Evolutionary conservation across 2,888 invertebrate species (phyloP).

Genomic region (Zele albiditarsus): DNA sequence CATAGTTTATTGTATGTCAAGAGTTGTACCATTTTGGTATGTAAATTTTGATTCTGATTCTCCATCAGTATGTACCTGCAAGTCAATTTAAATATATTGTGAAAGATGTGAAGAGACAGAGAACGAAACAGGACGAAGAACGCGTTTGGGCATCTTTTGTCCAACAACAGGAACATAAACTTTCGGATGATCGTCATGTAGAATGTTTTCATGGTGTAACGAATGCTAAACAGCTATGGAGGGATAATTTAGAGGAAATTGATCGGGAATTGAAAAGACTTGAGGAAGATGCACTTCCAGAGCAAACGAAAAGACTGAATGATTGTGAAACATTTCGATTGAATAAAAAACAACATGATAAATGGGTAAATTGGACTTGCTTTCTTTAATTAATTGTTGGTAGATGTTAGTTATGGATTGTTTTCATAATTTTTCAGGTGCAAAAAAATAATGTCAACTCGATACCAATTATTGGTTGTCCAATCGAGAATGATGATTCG

Average conservation of each 20-base stretch:
- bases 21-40: conserved; percentile 30
- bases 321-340: background rate
- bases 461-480: background rate
- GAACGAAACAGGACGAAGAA: conserved; percentile 61
- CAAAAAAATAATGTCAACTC: conserved; percentile 10
- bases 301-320: conserved; percentile 44
- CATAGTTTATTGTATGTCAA: background rate
- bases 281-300: conserved; percentile 56
- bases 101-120: conserved; percentile 62
- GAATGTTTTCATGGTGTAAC: conserved; percentile 40
- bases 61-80: conserved; percentile 62
- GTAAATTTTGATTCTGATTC: conserved; percentile 13
- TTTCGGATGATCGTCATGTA: conserved; percentile 35
- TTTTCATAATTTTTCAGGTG: background rate
- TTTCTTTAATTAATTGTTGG: background rate
- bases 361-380: conserved; percentile 10
- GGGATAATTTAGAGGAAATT: conserved; percentile 54
- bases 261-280: conserved; percentile 59
- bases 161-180: conserved; percentile 53
- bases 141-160: conserved; percentile 61
- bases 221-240: conserved; percentile 42
- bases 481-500: conserved; percentile 10
- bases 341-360: conserved; percentile 8
- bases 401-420: background rate
- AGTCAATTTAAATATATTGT: conserved; percentile 64